A percentile compares a stretch with the other conserved stretches of the same genome.
These are phyloP conservation scores for Ectemnius cavifrons DNA, from an alignment of 2,888 invertebrate species.

Conservation along the genomic window DNA sequence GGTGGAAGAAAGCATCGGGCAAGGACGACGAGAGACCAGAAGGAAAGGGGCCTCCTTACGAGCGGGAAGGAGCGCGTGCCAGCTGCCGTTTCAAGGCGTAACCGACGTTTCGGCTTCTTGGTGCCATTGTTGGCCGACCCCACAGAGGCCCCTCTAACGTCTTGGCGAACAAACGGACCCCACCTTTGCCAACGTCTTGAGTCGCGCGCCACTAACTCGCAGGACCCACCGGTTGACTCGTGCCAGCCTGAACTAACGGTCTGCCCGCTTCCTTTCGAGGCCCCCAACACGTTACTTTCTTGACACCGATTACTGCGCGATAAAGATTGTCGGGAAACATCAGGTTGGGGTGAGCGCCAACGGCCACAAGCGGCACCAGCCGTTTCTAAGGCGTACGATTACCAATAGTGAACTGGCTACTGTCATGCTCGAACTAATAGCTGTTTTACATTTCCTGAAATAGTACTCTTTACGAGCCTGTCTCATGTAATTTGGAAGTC, in stretches of 20 bases:
- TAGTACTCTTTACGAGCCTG: neutral
- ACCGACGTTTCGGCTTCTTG: constrained; percentile 77
- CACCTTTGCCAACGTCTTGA: constrained; percentile 71
- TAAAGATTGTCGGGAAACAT: constrained; percentile 9
- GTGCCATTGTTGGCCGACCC: constrained; percentile 67
- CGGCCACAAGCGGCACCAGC: neutral
- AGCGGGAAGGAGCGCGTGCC: constrained; percentile 74
- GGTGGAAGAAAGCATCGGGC: constrained; percentile 14
- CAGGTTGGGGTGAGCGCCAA: neutral
- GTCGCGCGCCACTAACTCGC: constrained; percentile 39
- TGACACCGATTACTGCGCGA: constrained; percentile 13
- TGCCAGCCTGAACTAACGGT: constrained; percentile 65
- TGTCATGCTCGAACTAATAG: too few relatives aligned
- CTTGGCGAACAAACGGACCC: constrained; percentile 65
- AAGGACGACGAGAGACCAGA: constrained; percentile 51
- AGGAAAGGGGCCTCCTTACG: constrained; percentile 56
- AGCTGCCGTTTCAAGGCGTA: constrained; percentile 77
- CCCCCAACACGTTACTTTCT: neutral
- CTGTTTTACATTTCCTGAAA: neutral
- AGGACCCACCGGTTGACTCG: constrained; percentile 45
- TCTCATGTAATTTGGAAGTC: too few relatives aligned
- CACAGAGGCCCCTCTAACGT: constrained; percentile 66
- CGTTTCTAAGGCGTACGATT: too few relatives aligned
- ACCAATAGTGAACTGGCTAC: too few relatives aligned
- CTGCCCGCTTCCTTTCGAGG: constrained; percentile 35